Base-by-base conservation (phyloP, 2,888 invertebrate genomes). In the Gari tellinella region DNA sequence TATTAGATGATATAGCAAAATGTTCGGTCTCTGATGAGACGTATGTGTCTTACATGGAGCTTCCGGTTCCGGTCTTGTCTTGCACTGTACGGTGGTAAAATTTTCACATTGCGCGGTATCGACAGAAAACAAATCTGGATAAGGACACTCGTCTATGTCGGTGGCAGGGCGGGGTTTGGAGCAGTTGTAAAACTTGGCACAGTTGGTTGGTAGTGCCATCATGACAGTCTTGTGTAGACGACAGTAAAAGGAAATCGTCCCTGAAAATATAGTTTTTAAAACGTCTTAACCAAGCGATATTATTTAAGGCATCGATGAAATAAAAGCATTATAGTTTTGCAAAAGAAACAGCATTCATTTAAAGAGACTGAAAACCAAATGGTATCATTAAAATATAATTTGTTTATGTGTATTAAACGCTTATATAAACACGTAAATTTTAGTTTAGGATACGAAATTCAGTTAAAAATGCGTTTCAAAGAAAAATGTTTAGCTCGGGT, bases 181-280 rank as follows among this genome's bases (percentile, higher is more conserved):
- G 57, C 83, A 83, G 63, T 83, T 64, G 48, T 80, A 81, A 55
- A 67, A 83, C 52, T 80, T 76, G 23, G 83, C 83, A 74, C 83
- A 83, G 67, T 68, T 80, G 2, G 37, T 55, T 4, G 77, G 75
- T 15, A 65, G 62, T 26, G 74, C 73, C 2, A 77, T 21, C 7
- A 67, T 26, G 1, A 58, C 67, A 1, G 61, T 62, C 1, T 65
- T 66, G 26, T 83, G 79, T 17, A 37, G 52, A 19, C 69, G 63
- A 58, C 83, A 83, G 61, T 73, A 74, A 45, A 67, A 64, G 10
- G 52, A 19, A 21, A 78, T 38, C 2, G 78, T 67, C n/a, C 67
- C 78, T 78, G 67, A 21, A 65, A 52, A 25, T n/a, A n/a, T n/a
- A n/a, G n/a, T n/a, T n/a, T n/a, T n/a, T n/a, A n/a, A n/a, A n/a